Evolutionary conservation across 2,888 invertebrate genomes (phyloP).

Genomic region (Criorhina ranunculi): DNA sequence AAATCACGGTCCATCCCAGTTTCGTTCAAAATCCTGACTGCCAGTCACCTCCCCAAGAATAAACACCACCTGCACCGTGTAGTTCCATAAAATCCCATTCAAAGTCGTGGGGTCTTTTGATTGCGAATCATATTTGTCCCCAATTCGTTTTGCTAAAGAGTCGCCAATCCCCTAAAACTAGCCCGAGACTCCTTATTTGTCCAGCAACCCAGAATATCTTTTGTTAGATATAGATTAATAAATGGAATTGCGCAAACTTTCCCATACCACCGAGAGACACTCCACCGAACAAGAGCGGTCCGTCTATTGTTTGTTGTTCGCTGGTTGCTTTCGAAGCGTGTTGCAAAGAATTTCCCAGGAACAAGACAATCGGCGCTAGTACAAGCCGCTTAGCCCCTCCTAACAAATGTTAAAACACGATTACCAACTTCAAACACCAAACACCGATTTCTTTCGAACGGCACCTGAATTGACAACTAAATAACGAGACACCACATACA

Average conservation of each 20-base stretch:
- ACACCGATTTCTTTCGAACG: constrained; percentile 19
- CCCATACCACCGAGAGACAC: constrained; percentile 38
- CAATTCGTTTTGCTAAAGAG: constrained; percentile 12
- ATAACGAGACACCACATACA: constrained; percentile 52
- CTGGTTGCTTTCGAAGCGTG: constrained; percentile 24
- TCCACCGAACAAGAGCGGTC: neutral
- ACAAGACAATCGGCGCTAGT: constrained; percentile 37
- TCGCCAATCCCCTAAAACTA: constrained; percentile 16
- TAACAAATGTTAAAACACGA: constrained; percentile 13
- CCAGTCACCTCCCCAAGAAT: neutral
- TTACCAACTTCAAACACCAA: constrained; percentile 36
- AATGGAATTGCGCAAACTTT: constrained; percentile 66
- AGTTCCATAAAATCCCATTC: constrained; percentile 9
- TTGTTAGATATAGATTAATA: constrained; percentile 56
- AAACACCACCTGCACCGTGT: neutral
- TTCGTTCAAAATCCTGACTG: no score
- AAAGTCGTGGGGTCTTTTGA: neutral
- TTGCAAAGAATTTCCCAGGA: constrained; percentile 45
- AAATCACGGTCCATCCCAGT: no score
- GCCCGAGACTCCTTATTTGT: constrained; percentile 30
- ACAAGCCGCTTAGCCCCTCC: neutral
- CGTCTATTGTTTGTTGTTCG: constrained; percentile 12
- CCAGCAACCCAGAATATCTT: constrained; percentile 25
- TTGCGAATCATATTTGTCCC: constrained; percentile 8
- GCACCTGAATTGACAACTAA: constrained; percentile 70